A percentile compares a stretch with the other conserved stretches of the same genome.
Conservation (phyloP, 2,113 vertebrate genomes). For the Elgaria multicarinata region DNA sequence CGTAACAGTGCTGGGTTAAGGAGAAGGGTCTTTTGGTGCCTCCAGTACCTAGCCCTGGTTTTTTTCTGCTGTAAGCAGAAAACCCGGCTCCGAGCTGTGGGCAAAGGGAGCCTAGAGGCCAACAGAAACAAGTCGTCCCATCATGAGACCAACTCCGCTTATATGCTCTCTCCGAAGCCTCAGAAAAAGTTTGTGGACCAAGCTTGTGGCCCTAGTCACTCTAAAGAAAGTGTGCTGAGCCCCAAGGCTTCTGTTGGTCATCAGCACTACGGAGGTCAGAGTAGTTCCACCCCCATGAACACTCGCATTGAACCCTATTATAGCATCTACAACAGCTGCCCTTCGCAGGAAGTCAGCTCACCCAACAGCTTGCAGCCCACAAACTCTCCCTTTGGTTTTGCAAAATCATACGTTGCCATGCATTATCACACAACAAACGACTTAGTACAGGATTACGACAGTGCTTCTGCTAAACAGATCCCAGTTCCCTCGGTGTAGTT, state of each 20-base stretch:
- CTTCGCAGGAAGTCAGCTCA: conserved; percentile 83
- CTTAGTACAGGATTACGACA: conserved; percentile 83
- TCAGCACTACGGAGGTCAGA: conserved; percentile 83
- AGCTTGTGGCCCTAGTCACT: conserved; percentile 91
- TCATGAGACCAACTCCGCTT: conserved; percentile 95
- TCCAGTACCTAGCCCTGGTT: conserved; percentile 83
- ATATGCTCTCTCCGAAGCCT: conserved; percentile 91
- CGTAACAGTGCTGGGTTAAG: conserved; percentile 93
- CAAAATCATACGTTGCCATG: conserved; percentile 88
- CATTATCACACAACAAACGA: conserved; percentile 87
- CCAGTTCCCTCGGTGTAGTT: conserved; percentile 88
- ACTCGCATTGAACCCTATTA: conserved; percentile 96
- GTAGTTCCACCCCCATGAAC: conserved; percentile 93
- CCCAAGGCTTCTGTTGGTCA: conserved; percentile 80
- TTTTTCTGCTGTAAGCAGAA: conserved; percentile 92
- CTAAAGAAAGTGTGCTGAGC: conserved; percentile 86
- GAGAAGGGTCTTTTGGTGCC: conserved; percentile 87
- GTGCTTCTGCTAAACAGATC: conserved; percentile 83
- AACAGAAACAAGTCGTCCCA: conserved; percentile 98
- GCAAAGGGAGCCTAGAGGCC: conserved; percentile 91
- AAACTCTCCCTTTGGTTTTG: conserved; percentile 83
- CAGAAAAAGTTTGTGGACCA: conserved; percentile 91
- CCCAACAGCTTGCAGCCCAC: conserved; percentile 84
- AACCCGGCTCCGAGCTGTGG: conserved; percentile 91
- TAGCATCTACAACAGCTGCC: conserved; percentile 95